A percentile compares a stretch with the other conserved stretches of the same genome.
These are phyloP conservation scores for Brachyistius frenatus DNA, from an alignment of 2,113 vertebrate species.

Conservation along the genomic window DNA sequence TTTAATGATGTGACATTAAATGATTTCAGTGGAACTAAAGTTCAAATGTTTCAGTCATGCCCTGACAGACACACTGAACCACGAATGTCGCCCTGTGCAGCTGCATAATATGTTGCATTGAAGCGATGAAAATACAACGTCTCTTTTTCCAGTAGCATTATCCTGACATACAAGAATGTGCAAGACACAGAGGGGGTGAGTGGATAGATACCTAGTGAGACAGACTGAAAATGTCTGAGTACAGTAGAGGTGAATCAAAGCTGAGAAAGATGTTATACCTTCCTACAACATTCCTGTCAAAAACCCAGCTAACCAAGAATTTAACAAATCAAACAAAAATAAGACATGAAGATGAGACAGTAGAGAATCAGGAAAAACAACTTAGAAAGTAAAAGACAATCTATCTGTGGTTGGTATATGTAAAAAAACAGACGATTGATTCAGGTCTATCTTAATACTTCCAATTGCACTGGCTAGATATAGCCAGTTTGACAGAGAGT, in stretches of 20 bases:
- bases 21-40: background rate
- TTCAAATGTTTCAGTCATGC: background rate
- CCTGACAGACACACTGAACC: background rate
- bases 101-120: background rate
- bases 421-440: conserved; percentile 25
- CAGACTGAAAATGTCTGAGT: background rate
- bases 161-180: background rate
- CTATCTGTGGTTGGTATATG: background rate
- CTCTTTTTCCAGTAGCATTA: background rate
- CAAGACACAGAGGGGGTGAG: background rate
- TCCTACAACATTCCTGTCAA: background rate
- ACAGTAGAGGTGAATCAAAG: conserved; percentile 14
- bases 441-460: conserved; percentile 42
- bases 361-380: conserved; percentile 8
- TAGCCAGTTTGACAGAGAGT: conserved; percentile 69
- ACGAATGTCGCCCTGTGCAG: background rate
- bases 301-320: background rate
- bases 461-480: conserved; percentile 41
- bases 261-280: background rate
- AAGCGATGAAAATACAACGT: conserved; percentile 20
- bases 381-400: conserved; percentile 1
- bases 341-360: background rate
- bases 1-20: conserved; percentile 1
- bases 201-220: background rate
- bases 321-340: conserved; percentile 11